Conservation (phyloP, 2,888 invertebrate genomes). For the Pyrocoelia pectoralis region DNA sequence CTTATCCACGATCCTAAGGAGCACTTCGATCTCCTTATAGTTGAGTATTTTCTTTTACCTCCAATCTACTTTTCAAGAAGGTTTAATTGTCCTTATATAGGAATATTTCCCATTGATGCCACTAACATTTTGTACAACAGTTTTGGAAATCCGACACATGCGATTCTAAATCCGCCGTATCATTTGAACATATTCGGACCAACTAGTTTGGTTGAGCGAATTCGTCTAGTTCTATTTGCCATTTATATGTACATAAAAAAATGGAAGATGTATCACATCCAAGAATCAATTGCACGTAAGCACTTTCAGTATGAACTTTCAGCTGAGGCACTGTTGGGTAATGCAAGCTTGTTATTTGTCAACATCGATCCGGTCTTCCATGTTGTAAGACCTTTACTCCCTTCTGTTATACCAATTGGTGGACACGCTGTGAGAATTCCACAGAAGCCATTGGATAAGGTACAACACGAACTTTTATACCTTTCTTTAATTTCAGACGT, state of each 20-base stretch:
- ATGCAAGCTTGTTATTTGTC: constrained; percentile 51
- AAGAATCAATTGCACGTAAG: constrained; percentile 38
- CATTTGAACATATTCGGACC: background rate
- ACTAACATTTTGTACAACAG: constrained; percentile 62
- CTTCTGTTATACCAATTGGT: constrained; percentile 50
- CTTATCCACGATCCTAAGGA: constrained; percentile 52
- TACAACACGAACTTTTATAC: constrained; percentile 29
- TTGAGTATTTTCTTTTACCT: constrained; percentile 63
- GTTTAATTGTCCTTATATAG: constrained; percentile 65
- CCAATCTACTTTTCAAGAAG: constrained; percentile 64
- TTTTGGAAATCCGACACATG: constrained; percentile 64
- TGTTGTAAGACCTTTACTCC: constrained; percentile 47
- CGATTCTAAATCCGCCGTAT: constrained; percentile 59
- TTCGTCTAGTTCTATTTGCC: background rate
- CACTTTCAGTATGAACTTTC: constrained; percentile 48
- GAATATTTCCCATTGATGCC: constrained; percentile 63
- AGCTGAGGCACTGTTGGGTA: constrained; percentile 43
- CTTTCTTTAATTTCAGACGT: background rate
- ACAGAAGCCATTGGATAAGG: constrained; percentile 44
- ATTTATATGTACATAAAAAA: background rate
- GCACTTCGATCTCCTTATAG: constrained; percentile 66
- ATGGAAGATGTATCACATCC: background rate
- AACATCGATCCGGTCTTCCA: constrained; percentile 52
- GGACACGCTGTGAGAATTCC: constrained; percentile 46
- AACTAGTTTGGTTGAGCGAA: constrained; percentile 1